Percentiles rank a stretch among this genome's conserved stretches.
Conservation (phyloP, 2,797 vertebrate genomes). For the Craterocephalus amniculus region DNA sequence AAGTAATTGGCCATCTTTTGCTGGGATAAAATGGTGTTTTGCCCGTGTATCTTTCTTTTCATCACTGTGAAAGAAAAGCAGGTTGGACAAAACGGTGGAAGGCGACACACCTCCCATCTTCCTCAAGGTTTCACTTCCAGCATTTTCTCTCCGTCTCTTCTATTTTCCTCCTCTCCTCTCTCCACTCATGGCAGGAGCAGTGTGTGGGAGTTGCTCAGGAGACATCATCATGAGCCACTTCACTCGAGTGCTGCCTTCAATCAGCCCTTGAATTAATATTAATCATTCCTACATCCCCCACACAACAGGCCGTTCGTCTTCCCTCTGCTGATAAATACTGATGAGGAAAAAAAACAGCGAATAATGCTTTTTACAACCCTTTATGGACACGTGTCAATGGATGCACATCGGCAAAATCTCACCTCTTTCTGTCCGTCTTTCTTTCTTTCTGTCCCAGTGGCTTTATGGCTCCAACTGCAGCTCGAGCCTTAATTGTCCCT, state of each 20-base stretch:
- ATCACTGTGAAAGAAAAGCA: slow-evolving; percentile 14
- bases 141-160: slow-evolving; percentile 35
- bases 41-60: slow-evolving; percentile 21
- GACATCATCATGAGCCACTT: slow-evolving; percentile 77
- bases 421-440: slow-evolving; percentile 16
- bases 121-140: slow-evolving; percentile 45
- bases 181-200: slow-evolving; percentile 54
- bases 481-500: slow-evolving; percentile 75
- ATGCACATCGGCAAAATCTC: slow-evolving; percentile 26
- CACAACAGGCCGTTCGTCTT: slow-evolving; percentile 55
- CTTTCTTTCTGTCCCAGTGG: slow-evolving; percentile 52
- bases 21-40: slow-evolving; percentile 19
- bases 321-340: slow-evolving; percentile 60
- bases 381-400: slow-evolving; percentile 17
- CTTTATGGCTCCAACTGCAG: slow-evolving; percentile 62
- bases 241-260: slow-evolving; percentile 78
- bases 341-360: slow-evolving; percentile 34
- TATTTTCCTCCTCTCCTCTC: slow-evolving; percentile 21
- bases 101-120: slow-evolving; percentile 31
- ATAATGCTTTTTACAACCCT: slow-evolving; percentile 26
- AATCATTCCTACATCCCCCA: slow-evolving; percentile 60
- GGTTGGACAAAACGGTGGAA: slow-evolving; percentile 32
- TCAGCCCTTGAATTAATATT: slow-evolving; percentile 82
- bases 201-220: slow-evolving; percentile 78
- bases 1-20: slow-evolving; percentile 2